Evolutionary conservation across 2,888 invertebrate genomes (phyloP).

Genomic region (Atrina japonica): DNA sequence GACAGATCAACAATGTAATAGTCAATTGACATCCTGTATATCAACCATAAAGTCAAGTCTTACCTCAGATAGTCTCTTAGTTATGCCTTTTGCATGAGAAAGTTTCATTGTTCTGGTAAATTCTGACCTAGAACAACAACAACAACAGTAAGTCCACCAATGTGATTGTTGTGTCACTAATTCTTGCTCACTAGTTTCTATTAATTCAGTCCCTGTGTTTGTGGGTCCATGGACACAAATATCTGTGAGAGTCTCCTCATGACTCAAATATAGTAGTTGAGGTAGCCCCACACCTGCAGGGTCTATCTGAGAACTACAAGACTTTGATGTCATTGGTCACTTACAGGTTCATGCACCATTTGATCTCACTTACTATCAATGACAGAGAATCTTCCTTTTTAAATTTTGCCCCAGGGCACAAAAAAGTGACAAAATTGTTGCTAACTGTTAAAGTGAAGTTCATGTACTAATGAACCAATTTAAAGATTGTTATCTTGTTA

Average conservation of each 20-base stretch:
- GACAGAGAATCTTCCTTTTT: too few species aligned
- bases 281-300: slow-evolving; percentile 37
- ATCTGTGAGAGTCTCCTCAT: slow-evolving; percentile 40
- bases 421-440: too few species aligned
- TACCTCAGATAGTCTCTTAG: slow-evolving; percentile 48
- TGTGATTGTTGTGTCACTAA: slow-evolving; percentile 10
- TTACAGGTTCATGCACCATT: too few species aligned
- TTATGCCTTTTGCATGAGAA: slow-evolving; percentile 46
- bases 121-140: slow-evolving; percentile 29
- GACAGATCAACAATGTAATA: too few species aligned
- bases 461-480: too few species aligned
- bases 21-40: too few species aligned
- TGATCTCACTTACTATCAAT: too few species aligned
- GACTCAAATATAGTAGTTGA: slow-evolving; percentile 43
- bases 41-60: slow-evolving; percentile 3
- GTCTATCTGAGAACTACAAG: too few species aligned
- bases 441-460: too few species aligned
- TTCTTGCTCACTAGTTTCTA: slow-evolving; percentile 20
- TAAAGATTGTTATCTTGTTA: too few species aligned
- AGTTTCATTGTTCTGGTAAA: slow-evolving; percentile 39
- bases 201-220: slow-evolving; percentile 1
- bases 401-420: too few species aligned
- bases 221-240: slow-evolving; percentile 29
- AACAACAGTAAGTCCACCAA: slow-evolving; percentile 27
- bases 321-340: too few species aligned